phyloP scores from a whole-genome alignment of 1,140 invertebrate genomes.

The Caerostris darwini region DNA sequence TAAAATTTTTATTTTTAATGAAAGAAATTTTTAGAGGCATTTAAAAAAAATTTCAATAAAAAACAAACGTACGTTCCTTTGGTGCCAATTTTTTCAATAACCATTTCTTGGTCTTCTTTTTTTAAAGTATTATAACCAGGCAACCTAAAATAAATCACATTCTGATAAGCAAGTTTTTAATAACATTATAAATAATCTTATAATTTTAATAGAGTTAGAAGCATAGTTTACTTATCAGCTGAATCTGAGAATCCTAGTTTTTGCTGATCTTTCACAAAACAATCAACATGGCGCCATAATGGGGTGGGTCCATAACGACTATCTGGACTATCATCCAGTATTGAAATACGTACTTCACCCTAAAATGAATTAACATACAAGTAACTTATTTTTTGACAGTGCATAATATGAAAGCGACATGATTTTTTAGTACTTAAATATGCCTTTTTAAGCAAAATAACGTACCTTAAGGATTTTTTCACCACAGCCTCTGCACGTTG shows the following conservation, averaged over 20 bases:
- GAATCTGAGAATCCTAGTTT: conserved; percentile 89
- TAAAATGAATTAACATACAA: conserved; percentile 81
- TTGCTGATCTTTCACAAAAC: conserved; percentile 91
- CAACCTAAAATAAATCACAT: conserved; percentile 82
- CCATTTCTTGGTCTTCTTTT: conserved; percentile 88
- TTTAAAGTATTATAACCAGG: conserved; percentile 89
- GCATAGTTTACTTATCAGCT: conserved; percentile 83
- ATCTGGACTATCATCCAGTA: conserved; percentile 92
- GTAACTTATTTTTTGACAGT: too few relatives aligned
- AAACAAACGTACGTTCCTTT: conserved; percentile 49
- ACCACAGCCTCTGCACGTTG: conserved; percentile 92
- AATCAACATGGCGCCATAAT: conserved; percentile 95
- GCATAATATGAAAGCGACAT: background rate
- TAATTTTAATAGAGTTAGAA: background rate
- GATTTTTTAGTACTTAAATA: too few relatives aligned
- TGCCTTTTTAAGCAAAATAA: background rate
- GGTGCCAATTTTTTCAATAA: conserved; percentile 86
- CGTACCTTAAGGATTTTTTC: conserved; percentile 90
- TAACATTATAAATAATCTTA: background rate
- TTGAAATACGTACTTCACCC: conserved; percentile 90
- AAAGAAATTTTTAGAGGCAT: too few relatives aligned
- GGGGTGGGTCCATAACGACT: conserved; percentile 88
- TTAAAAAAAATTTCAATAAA: too few relatives aligned
- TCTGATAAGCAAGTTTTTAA: background rate
- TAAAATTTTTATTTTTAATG: too few relatives aligned